phyloP scores from a whole-genome alignment of 2,888 invertebrate genomes.

The Aleiodes testaceus region DNA sequence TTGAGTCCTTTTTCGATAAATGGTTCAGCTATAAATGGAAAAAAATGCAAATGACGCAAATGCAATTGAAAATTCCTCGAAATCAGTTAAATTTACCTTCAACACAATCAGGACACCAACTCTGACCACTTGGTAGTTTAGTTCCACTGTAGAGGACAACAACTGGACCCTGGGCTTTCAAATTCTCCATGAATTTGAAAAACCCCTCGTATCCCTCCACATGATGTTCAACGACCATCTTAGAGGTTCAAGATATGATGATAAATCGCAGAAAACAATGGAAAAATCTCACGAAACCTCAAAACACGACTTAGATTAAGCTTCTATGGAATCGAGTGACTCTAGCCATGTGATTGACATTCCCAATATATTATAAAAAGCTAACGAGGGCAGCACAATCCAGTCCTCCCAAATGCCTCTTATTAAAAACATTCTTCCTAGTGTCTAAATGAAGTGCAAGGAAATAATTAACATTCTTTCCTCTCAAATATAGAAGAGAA shows the following conservation, averaged over 20 bases:
- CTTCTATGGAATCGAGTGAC: too few relatives aligned
- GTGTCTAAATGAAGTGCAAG: too few relatives aligned
- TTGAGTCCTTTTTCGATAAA: constrained; percentile 81
- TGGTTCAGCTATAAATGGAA: constrained; percentile 80
- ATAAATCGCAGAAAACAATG: neutral
- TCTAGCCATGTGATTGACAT: too few relatives aligned
- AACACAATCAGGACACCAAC: constrained; percentile 94
- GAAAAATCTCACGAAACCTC: neutral
- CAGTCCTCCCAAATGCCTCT: too few relatives aligned
- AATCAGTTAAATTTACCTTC: constrained; percentile 76
- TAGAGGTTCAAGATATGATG: constrained; percentile 40
- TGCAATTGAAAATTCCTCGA: constrained; percentile 48
- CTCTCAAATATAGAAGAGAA: too few relatives aligned
- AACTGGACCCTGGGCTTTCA: constrained; percentile 74
- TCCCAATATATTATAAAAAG: too few relatives aligned
- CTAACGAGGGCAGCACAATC: too few relatives aligned
- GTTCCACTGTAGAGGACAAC: constrained; percentile 81
- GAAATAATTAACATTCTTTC: too few relatives aligned
- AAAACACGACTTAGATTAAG: neutral
- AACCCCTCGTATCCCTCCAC: constrained; percentile 80
- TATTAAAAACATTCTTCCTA: too few relatives aligned
- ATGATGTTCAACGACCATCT: constrained; percentile 74
- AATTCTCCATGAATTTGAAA: constrained; percentile 75
- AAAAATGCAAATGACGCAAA: neutral
- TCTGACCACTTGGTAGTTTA: constrained; percentile 79